A percentile compares a stretch with the other conserved stretches of the same genome.
Conservation (phyloP, 2,113 vertebrate genomes). For the Caranx ignobilis region DNA sequence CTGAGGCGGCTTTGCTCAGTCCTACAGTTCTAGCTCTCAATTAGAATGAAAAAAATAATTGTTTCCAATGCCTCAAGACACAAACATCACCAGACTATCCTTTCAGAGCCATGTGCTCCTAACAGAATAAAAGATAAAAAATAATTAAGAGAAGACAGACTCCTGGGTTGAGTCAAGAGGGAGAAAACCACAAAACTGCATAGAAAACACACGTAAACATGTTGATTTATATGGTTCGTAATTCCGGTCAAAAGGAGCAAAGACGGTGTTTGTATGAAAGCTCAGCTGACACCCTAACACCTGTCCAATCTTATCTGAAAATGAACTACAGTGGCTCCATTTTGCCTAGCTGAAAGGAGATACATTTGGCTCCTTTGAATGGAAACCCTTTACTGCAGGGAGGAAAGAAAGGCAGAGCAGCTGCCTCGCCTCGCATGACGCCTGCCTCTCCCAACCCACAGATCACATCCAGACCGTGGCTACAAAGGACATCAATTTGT, state of each 20-base stretch:
- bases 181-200: conserved; percentile 13
- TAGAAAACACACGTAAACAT: background rate
- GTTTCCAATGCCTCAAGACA: conserved; percentile 15
- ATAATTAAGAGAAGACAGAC: conserved; percentile 10
- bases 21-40: conserved; percentile 5
- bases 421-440: conserved; percentile 57
- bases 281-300: conserved; percentile 51
- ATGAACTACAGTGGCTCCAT: conserved; percentile 57
- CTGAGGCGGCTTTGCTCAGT: conserved; percentile 7
- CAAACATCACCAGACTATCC: conserved; percentile 1
- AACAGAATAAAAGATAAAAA: conserved; percentile 21
- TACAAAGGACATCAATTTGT: conserved; percentile 70
- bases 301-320: conserved; percentile 67
- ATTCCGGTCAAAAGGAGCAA: conserved; percentile 33
- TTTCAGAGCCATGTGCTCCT: background rate
- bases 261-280: conserved; percentile 46
- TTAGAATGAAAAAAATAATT: conserved; percentile 8
- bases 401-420: conserved; percentile 66
- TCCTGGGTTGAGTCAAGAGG: conserved; percentile 10
- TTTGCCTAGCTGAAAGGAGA: conserved; percentile 62
- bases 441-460: conserved; percentile 46
- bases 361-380: conserved; percentile 68
- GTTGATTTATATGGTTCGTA: conserved; percentile 6
- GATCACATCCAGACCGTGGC: conserved; percentile 54
- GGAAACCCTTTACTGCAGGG: conserved; percentile 56